phyloP scores from a whole-genome alignment of 2,113 vertebrate species.

The Panurus biarmicus region DNA sequence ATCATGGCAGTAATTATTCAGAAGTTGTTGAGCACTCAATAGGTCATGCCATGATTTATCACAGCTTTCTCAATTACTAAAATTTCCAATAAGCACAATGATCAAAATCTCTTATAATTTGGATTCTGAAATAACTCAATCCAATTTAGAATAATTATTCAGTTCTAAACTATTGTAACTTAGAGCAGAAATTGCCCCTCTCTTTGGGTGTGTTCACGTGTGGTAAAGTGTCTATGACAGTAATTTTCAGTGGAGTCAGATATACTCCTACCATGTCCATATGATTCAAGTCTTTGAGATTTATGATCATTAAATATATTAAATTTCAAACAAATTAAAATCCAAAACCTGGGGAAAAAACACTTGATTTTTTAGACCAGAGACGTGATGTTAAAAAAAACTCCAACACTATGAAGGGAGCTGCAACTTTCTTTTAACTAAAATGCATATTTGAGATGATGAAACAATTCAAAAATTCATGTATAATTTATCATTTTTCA shows the following conservation, averaged over 20 bases:
- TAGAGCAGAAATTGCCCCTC: not conserved
- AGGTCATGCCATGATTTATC: not conserved
- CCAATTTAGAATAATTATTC: not conserved
- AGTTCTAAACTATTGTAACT: not conserved
- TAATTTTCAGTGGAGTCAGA: not conserved
- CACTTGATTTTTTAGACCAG: not conserved
- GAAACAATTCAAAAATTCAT: slow-evolving; percentile 49
- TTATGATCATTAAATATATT: not conserved
- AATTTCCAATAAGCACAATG: not conserved
- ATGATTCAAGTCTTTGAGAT: not conserved
- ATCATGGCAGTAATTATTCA: not conserved
- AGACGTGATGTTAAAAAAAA: not conserved
- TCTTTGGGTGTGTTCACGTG: fast-evolving
- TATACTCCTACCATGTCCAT: not conserved
- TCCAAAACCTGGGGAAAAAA: not conserved
- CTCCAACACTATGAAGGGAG: not conserved
- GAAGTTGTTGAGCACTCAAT: not conserved
- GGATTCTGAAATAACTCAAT: not conserved
- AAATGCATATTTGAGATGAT: slow-evolving; percentile 23
- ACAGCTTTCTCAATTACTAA: not conserved
- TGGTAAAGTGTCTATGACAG: not conserved
- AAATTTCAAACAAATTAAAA: slow-evolving; percentile 11
- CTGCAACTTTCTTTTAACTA: slow-evolving; percentile 1
- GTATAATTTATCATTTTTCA: slow-evolving; percentile 48
- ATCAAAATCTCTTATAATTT: not conserved